Percentiles rank a stretch among this genome's conserved stretches.
Evolutionary conservation across 1,140 invertebrate species (phyloP).

Genomic region (Steinernema khuongi): DNA sequence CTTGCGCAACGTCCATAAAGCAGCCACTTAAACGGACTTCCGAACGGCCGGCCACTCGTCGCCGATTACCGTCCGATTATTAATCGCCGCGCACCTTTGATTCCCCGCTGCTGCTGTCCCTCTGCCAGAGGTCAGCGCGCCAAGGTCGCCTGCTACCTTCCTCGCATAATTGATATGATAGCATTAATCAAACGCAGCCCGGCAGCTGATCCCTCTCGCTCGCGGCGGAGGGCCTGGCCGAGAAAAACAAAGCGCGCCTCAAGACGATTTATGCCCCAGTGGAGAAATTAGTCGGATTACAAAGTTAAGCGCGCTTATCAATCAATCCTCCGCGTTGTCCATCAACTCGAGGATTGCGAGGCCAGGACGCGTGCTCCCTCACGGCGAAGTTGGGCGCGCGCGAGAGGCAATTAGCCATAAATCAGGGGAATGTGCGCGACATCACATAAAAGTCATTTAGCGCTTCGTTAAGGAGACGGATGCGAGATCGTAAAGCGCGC

Average conservation of each 20-base stretch:
- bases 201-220: conserved; percentile 4
- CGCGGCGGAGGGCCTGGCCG: not conserved
- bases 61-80: too few species aligned
- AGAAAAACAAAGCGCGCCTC: not conserved
- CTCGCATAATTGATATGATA: conserved; percentile 15
- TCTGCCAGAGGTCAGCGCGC: too few species aligned
- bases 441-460: conserved; percentile 15
- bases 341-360: conserved; percentile 5
- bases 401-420: not conserved
- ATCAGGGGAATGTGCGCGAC: not conserved
- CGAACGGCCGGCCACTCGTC: too few species aligned
- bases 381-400: not conserved
- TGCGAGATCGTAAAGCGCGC: not conserved
- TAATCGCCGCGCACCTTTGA: too few species aligned
- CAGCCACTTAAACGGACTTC: too few species aligned
- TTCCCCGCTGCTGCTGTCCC: too few species aligned
- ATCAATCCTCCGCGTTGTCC: conserved; percentile 3
- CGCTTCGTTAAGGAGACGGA: conserved; percentile 7
- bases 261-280: conserved; percentile 4
- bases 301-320: conserved; percentile 8
- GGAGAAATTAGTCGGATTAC: conserved; percentile 13
- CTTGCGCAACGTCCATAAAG: not conserved
- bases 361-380: not conserved
- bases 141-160: too few species aligned
- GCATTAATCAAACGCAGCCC: conserved; percentile 4